Evolutionary conservation across 1,140 invertebrate genomes (phyloP), one percentile per base, ranked within the genome.

Genomic region (Drosophila ficusphila): DNA sequence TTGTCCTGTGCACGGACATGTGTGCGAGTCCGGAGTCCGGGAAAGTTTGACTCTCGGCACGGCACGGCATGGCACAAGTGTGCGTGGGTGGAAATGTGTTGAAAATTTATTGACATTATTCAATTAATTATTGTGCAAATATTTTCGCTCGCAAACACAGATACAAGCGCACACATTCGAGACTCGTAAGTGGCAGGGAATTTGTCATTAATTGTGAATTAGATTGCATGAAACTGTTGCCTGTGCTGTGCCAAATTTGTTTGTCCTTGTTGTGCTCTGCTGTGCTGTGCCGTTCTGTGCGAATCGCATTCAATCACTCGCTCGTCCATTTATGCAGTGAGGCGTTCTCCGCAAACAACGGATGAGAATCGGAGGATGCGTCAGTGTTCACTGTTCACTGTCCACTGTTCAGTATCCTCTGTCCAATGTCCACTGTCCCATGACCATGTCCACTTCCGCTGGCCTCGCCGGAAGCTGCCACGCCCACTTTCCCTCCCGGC

Each of bases 81-180:
- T 41, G 68, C 49, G 69, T 70, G 75, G 61, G 61, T 72, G 74
- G 42, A 83, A 75, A 90, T 90, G 89, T 90, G 89, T 90, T 88
- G 82, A 88, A 90, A 90, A 79, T 88, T 82, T 90, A 89, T 90
- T 90, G 89, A 89, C 85, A 90, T 90, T 90, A 88, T 79, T 90
- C 89, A 90, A 90, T 90, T 90, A 89, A 90, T 90, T 90, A 89
- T 89, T 89, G 85, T 90, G 78, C 73, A 90, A 90, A 90, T 90
- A 90, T 90, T 90, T 90, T 82, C 69, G 57, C 81, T 67, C 27
- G 75, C 77, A 60, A 60, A 61, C 56, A 77, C 58, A 65, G 56
- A 72, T 52, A 56, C 38, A 14, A 19, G 14, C 7, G 21, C 11
- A 34, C 23, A 42, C 16, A 29, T 14, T 14, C 48, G 8, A 36